A percentile compares a stretch with the other conserved stretches of the same genome.
phyloP scores from a whole-genome alignment of 2,797 vertebrate species.

The Amblyraja radiata region DNA sequence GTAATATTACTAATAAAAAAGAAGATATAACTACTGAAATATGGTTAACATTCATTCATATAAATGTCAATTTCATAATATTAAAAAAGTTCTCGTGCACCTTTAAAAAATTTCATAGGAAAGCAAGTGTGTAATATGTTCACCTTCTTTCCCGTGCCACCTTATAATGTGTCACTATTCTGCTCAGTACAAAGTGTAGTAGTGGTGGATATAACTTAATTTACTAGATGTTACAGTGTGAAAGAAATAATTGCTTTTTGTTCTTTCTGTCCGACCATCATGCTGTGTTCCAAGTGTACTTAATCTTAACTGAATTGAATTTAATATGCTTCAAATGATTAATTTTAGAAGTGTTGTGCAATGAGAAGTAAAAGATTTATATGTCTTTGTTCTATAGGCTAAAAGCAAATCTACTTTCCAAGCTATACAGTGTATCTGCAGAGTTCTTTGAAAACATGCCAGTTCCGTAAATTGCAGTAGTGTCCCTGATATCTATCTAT shows the following conservation, averaged over 20 bases:
- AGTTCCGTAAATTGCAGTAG: neutral
- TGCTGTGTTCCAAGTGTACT: conserved; percentile 53
- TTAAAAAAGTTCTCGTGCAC: neutral
- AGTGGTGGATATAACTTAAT: conserved; percentile 31
- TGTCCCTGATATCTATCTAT: neutral
- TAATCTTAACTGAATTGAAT: conserved; percentile 53
- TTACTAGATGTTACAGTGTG: conserved; percentile 39
- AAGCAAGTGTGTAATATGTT: neutral
- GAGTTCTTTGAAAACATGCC: neutral
- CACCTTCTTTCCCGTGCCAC: neutral
- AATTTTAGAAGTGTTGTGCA: neutral
- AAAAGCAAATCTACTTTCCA: neutral
- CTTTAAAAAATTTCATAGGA: neutral
- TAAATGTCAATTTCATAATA: neutral
- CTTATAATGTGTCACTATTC: conserved; percentile 42
- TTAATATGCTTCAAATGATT: conserved; percentile 51
- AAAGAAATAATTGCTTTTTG: conserved; percentile 47
- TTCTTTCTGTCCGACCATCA: conserved; percentile 45
- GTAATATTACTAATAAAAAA: neutral
- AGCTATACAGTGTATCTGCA: neutral
- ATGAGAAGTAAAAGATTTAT: conserved; percentile 30
- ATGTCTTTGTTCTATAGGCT: neutral
- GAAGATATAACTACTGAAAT: neutral
- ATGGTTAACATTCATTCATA: neutral
- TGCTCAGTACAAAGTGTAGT: conserved; percentile 40